A percentile compares a stretch with the other conserved stretches of the same genome.
Evolutionary conservation across 2,113 vertebrate species (phyloP).

Genomic region (Pterocles gutturalis): DNA sequence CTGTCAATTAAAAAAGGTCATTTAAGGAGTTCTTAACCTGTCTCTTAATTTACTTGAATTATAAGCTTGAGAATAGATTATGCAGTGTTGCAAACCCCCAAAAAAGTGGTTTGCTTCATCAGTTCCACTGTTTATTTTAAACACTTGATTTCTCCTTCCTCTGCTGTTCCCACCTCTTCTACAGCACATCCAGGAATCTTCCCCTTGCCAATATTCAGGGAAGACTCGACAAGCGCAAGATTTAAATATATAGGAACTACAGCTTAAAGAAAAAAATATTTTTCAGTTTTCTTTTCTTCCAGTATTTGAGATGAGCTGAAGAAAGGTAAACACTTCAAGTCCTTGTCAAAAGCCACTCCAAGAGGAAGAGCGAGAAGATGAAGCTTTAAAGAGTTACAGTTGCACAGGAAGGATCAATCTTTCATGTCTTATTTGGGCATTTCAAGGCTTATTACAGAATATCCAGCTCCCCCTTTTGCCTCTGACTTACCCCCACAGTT

Average conservation of each 20-base stretch:
- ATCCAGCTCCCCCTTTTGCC: background rate
- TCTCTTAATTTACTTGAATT: background rate
- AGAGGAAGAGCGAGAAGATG: background rate
- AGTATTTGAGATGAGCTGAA: background rate
- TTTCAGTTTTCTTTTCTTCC: background rate
- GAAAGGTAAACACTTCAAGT: background rate
- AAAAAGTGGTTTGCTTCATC: background rate
- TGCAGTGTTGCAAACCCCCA: background rate
- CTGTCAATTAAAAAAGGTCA: background rate
- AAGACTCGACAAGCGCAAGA: background rate
- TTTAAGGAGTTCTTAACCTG: background rate
- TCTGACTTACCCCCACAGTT: background rate
- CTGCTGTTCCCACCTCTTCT: background rate
- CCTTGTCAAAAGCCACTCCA: background rate
- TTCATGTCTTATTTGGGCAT: background rate
- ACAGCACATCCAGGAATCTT: background rate
- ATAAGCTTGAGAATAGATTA: background rate
- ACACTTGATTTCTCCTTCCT: conserved; percentile 4
- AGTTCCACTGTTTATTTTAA: background rate
- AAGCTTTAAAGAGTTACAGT: background rate
- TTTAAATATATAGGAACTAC: background rate
- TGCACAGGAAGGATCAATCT: background rate
- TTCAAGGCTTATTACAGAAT: background rate
- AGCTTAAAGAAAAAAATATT: background rate
- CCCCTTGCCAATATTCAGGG: background rate